A percentile compares a stretch with the other conserved stretches of the same genome.
Conservation (phyloP, 1,140 invertebrate genomes). For the Metaphire vulgaris region DNA sequence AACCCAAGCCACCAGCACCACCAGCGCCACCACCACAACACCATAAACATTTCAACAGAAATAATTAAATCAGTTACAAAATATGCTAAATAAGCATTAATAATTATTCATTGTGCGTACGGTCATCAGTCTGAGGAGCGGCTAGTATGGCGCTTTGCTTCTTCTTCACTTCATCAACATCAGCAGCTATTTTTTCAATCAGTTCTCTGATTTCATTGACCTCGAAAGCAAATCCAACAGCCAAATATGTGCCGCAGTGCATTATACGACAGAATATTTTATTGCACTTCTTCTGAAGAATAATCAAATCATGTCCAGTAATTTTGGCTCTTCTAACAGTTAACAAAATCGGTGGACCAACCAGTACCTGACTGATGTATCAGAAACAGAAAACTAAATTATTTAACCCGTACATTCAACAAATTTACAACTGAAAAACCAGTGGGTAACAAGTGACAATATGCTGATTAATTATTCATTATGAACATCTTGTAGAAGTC, state of each 20-base stretch:
- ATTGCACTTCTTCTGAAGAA: neutral
- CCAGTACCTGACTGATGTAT: neutral
- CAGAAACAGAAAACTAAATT: neutral
- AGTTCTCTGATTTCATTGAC: conserved; percentile 98
- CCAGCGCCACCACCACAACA: neutral
- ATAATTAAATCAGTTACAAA: neutral
- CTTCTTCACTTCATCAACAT: conserved; percentile 99
- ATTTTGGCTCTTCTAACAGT: neutral
- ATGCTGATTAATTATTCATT: neutral
- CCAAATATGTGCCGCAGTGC: neutral
- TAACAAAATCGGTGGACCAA: neutral
- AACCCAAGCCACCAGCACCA: neutral
- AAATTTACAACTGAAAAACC: too few relatives aligned
- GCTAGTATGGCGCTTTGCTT: conserved; percentile 98
- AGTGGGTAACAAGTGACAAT: neutral
- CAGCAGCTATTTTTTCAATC: conserved; percentile 97
- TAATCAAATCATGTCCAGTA: neutral
- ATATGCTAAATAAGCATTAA: neutral
- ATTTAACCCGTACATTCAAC: too few relatives aligned
- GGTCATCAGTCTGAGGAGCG: conserved; percentile 96
- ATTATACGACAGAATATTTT: neutral
- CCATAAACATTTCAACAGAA: neutral
- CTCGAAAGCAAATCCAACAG: conserved; percentile 36
- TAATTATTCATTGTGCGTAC: conserved; percentile 59
- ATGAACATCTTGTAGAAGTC: too few relatives aligned